A percentile compares a stretch with the other conserved stretches of the same genome.
Evolutionary conservation across 1,140 invertebrate genomes (phyloP).

Genomic region (Ceratina australensis): DNA sequence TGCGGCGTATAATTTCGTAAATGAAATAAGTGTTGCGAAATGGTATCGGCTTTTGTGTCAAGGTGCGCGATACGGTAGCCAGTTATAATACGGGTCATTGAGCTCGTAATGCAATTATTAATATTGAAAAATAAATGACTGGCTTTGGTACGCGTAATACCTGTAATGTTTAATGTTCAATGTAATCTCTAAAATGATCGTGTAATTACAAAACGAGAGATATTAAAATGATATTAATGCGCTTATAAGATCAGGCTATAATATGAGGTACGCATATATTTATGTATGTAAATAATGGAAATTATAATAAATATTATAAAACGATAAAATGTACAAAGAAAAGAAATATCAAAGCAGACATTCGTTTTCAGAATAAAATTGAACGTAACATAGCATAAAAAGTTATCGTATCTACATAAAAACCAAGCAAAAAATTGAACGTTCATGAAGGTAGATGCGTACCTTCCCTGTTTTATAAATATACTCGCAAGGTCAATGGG

Average conservation of each 20-base stretch:
- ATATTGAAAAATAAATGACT: neutral
- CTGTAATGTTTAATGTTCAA: neutral
- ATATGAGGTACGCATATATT: too few species aligned
- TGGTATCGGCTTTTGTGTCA: neutral
- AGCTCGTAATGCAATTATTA: neutral
- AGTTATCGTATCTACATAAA: too few species aligned
- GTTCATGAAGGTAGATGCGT: too few species aligned
- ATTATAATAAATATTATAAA: too few species aligned
- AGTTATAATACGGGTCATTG: constrained; percentile 9
- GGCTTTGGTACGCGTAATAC: neutral
- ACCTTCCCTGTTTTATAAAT: too few species aligned
- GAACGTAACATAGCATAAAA: too few species aligned
- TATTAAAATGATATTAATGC: neutral
- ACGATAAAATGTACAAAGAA: too few species aligned
- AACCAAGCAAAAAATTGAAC: too few species aligned
- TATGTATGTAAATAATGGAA: too few species aligned
- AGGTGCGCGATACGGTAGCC: neutral
- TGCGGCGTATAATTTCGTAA: neutral
- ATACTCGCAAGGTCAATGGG: too few species aligned
- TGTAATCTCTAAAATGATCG: constrained; percentile 3
- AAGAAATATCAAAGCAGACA: too few species aligned
- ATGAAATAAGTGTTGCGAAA: neutral
- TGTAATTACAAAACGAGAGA: neutral
- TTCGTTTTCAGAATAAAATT: too few species aligned
- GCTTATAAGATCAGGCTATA: neutral